phyloP scores from a whole-genome alignment of 2,113 vertebrate species.

The Origma solitaria region DNA sequence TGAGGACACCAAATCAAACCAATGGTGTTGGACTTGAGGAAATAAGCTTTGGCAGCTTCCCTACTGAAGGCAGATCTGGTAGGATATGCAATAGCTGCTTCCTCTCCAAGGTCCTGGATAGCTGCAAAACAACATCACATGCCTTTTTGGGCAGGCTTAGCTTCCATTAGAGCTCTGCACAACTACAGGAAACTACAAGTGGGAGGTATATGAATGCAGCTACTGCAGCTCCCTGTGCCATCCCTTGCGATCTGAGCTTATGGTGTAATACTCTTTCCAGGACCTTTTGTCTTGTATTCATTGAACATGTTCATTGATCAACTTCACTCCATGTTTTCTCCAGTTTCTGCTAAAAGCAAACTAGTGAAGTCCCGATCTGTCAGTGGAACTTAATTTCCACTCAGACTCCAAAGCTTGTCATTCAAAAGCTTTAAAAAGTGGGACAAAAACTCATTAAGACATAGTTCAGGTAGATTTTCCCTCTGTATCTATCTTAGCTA shows the following conservation, averaged over 20 bases:
- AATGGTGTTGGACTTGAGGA: neutral
- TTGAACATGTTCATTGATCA: neutral
- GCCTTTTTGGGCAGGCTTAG: neutral
- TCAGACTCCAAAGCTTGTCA: neutral
- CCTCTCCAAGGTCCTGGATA: neutral
- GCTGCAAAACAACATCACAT: conserved; percentile 10
- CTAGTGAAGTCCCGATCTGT: neutral
- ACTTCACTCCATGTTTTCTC: neutral
- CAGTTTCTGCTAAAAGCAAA: neutral
- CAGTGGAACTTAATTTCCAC: neutral
- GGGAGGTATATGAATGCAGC: neutral
- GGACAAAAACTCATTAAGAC: neutral
- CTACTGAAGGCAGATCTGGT: neutral
- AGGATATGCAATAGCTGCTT: neutral
- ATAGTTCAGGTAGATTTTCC: neutral
- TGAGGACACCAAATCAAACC: neutral
- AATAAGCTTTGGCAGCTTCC: neutral
- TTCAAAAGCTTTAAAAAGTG: neutral
- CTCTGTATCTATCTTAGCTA: neutral
- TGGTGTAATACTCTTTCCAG: neutral
- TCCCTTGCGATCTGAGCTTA: neutral
- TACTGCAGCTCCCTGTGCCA: neutral
- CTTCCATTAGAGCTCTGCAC: neutral
- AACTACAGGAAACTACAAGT: neutral
- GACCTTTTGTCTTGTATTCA: neutral